Evolutionary conservation across 2,797 vertebrate species (phyloP).

Genomic region (Pygocentrus nattereri): DNA sequence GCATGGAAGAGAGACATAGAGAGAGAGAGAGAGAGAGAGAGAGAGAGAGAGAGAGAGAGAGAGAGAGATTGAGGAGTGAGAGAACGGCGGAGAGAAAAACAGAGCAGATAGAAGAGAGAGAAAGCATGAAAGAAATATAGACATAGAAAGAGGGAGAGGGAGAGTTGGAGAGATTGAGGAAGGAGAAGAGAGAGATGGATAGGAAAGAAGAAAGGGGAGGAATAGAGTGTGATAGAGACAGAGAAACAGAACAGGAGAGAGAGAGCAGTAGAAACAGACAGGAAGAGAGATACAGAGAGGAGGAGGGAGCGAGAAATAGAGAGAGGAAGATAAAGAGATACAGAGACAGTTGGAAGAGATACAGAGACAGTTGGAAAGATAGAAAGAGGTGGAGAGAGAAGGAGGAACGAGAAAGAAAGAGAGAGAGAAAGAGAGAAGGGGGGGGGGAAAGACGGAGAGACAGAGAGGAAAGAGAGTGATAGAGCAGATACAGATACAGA

Average conservation of each 20-base stretch:
- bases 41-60: conserved; percentile 19
- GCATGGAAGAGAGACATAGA: conserved; percentile 17
- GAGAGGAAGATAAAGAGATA: neutral
- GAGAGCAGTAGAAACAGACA: neutral
- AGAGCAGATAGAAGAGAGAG: too few species aligned
- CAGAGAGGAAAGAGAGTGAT: neutral
- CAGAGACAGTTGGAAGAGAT: too few species aligned
- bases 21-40: conserved; percentile 11
- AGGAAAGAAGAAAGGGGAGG: neutral
- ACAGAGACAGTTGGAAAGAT: too few species aligned
- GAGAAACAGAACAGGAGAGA: too few species aligned
- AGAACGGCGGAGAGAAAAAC: too few species aligned
- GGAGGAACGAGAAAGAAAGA: neutral
- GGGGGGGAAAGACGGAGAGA: neutral
- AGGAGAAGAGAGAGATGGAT: neutral
- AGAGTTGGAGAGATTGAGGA: neutral
- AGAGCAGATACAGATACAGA: neutral
- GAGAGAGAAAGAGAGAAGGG: neutral
- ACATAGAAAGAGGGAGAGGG: neutral
- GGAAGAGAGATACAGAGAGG: conserved; percentile 7
- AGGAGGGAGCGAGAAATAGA: too few species aligned
- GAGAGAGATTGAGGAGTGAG: too few species aligned
- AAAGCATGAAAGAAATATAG: neutral
- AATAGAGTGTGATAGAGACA: too few species aligned
- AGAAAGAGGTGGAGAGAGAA: neutral